Conservation (phyloP, 2,888 invertebrate genomes). For the Tinea trinotella region DNA sequence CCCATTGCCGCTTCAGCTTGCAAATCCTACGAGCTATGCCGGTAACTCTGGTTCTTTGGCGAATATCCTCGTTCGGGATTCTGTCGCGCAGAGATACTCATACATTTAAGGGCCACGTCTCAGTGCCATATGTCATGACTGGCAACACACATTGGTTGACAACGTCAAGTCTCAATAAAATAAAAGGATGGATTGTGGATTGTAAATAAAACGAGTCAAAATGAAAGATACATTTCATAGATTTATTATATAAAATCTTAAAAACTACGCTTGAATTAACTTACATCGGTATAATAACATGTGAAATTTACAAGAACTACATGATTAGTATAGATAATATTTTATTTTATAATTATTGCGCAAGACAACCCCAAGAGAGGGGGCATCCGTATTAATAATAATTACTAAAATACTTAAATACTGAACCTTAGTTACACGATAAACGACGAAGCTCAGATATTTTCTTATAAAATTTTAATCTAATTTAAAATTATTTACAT, state of each 20-base stretch:
- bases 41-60: too few relatives aligned
- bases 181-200: too few relatives aligned
- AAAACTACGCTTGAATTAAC: constrained; percentile 61
- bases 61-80: too few relatives aligned
- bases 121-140: too few relatives aligned
- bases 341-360: constrained; percentile 69
- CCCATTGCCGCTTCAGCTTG: too few relatives aligned
- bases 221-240: constrained; percentile 66
- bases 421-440: constrained; percentile 29
- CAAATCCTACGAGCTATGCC: too few relatives aligned
- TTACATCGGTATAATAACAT: constrained; percentile 63
- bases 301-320: constrained; percentile 67
- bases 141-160: too few relatives aligned
- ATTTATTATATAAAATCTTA: constrained; percentile 74
- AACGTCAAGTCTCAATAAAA: too few relatives aligned
- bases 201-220: constrained; percentile 20
- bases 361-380: constrained; percentile 47
- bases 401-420: constrained; percentile 30
- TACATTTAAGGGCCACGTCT: too few relatives aligned
- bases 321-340: constrained; percentile 62
- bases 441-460: constrained; percentile 71
- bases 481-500: constrained; percentile 51
- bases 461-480: constrained; percentile 55
- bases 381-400: constrained; percentile 44
- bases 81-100: too few relatives aligned